phyloP scores from a whole-genome alignment of 2,888 invertebrate genomes.

The Ganaspis brasiliensis region DNA sequence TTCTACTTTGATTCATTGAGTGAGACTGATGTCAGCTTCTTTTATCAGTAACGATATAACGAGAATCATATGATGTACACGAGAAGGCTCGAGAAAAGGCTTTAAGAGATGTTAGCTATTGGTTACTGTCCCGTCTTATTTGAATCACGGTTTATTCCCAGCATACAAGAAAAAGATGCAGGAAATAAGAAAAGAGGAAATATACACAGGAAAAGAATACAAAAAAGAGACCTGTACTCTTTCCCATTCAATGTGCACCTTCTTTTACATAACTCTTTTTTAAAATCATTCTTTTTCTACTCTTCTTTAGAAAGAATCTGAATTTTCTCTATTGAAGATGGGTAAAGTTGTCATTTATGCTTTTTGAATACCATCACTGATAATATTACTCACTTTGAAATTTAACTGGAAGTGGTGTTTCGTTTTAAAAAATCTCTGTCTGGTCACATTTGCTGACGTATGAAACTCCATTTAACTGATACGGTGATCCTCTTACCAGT shows the following conservation, averaged over 20 bases:
- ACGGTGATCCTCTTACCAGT: no score
- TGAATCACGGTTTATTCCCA: constrained; percentile 25
- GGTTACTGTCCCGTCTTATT: constrained; percentile 31
- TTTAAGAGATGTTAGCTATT: constrained; percentile 21
- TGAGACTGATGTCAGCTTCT: constrained; percentile 31
- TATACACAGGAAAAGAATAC: not conserved
- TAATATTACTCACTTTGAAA: not conserved
- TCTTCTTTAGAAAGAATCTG: not conserved
- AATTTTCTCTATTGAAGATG: not conserved
- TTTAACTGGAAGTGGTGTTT: no score
- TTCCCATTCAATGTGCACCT: constrained; percentile 43
- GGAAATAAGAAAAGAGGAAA: constrained; percentile 21
- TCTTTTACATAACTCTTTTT: constrained; percentile 42
- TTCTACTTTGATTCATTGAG: constrained; percentile 17
- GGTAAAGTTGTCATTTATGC: not conserved
- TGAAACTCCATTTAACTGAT: no score
- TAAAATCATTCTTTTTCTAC: constrained; percentile 12
- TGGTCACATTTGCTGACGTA: no score
- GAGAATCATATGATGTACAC: constrained; percentile 28
- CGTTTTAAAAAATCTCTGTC: no score
- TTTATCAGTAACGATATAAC: constrained; percentile 35
- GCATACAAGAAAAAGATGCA: not conserved
- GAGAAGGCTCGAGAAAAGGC: constrained; percentile 23
- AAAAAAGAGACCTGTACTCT: constrained; percentile 23
- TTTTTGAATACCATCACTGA: not conserved